Evolutionary conservation across 2,888 invertebrate species (phyloP).

Genomic region (Drosophila fulvimacula): DNA sequence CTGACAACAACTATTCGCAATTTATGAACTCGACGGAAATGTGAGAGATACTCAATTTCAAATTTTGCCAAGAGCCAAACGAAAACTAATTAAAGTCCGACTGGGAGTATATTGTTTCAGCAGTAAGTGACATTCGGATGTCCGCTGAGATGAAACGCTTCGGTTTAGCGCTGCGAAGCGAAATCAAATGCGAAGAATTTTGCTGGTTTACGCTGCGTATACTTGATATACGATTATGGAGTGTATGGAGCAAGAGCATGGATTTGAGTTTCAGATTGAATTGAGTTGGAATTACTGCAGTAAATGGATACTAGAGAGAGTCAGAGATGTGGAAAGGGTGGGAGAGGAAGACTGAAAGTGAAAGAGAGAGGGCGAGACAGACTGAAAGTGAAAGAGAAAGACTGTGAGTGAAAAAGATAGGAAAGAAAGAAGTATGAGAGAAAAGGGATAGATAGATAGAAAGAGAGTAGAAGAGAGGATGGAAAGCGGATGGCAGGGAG

Average conservation of each 20-base stretch:
- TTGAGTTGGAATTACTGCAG: neutral
- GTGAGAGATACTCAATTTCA: constrained; percentile 26
- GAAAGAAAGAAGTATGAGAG: neutral
- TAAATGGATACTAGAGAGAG: neutral
- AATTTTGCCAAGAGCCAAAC: constrained; percentile 45
- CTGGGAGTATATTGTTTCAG: constrained; percentile 25
- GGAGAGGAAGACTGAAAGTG: neutral
- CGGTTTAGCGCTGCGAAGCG: neutral
- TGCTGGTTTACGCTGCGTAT: constrained; percentile 23
- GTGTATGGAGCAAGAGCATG: neutral
- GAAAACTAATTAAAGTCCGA: constrained; percentile 50
- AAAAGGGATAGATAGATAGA: neutral
- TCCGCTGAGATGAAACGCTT: constrained; percentile 31
- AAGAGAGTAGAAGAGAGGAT: neutral
- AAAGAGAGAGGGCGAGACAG: neutral
- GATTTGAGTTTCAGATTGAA: neutral
- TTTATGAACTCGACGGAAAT: constrained; percentile 56
- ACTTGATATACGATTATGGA: constrained; percentile 18
- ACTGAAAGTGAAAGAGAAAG: neutral
- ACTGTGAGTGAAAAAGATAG: no score
- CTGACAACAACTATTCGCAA: constrained; percentile 56
- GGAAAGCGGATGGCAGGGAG: neutral
- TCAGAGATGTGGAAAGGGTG: neutral
- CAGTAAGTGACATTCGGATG: constrained; percentile 32
- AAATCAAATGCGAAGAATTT: constrained; percentile 21